phyloP scores from a whole-genome alignment of 2,113 vertebrate species.

The Thunnus maccoyii region DNA sequence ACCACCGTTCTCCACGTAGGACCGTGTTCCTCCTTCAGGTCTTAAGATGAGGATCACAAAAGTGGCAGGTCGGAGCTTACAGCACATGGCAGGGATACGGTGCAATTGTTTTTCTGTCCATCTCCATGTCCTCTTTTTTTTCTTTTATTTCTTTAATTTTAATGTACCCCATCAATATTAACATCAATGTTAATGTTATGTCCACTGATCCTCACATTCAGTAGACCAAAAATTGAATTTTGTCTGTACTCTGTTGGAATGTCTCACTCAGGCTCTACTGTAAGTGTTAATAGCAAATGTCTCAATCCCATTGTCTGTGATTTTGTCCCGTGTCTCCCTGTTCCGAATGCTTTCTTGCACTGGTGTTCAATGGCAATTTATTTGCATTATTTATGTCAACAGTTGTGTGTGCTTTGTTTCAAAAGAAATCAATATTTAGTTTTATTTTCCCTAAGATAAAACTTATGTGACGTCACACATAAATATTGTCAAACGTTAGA shows the following conservation, averaged over 20 bases:
- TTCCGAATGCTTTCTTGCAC: constrained; percentile 73
- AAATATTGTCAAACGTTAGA: constrained; percentile 29
- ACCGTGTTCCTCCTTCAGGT: constrained; percentile 42
- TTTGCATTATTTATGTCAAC: constrained; percentile 73
- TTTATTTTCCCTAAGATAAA: constrained; percentile 28
- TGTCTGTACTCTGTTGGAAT: constrained; percentile 43
- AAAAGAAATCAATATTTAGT: constrained; percentile 37
- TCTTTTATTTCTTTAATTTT: constrained; percentile 11
- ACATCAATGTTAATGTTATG: constrained; percentile 29
- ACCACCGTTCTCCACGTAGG: not conserved
- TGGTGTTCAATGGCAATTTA: constrained; percentile 51
- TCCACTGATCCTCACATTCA: constrained; percentile 52
- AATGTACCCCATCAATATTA: constrained; percentile 24
- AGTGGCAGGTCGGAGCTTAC: constrained; percentile 28
- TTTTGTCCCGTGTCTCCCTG: constrained; percentile 43
- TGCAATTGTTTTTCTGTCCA: constrained; percentile 60
- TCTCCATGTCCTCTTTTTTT: constrained; percentile 30
- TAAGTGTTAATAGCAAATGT: constrained; percentile 36
- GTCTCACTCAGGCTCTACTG: constrained; percentile 59
- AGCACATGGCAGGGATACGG: constrained; percentile 70
- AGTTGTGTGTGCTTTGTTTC: constrained; percentile 43
- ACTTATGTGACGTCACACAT: constrained; percentile 1
- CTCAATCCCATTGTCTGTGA: constrained; percentile 50
- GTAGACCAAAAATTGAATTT: constrained; percentile 39
- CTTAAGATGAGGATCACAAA: constrained; percentile 24